Evolutionary conservation across 1,140 invertebrate species (phyloP), one percentile per base, ranked within the genome.

Genomic region (Whitmania pigra): DNA sequence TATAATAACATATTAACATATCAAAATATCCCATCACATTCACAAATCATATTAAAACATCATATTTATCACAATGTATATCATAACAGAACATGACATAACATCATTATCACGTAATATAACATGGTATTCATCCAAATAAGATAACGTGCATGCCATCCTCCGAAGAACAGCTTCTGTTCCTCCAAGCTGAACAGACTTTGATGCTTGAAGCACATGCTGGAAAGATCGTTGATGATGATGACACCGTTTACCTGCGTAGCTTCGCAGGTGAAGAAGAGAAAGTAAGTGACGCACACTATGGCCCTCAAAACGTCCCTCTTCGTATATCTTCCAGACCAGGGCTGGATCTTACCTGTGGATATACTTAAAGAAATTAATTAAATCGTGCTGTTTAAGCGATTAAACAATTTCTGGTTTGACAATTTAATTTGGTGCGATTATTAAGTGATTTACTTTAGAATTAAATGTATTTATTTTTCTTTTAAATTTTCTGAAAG

Each of bases 81-180:
- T n/a, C n/a, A n/a, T n/a, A n/a, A n/a, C n/a, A n/a, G n/a, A n/a
- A n/a, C n/a, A n/a, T 25, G 9, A n/a, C 9, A 20, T 57, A 3
- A 20, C 9, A 25, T 57, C 55, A n/a, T 25, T 3, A 25, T 57
- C 55, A 57, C n/a, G n/a, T 25, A 31, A 31, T 27, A 49, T 49
- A 4, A 49, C 15, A 49, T 36, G 2, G 6, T 36, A 49, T 49
- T 49, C 43, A 49, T 49, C 9, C 11, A 31, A 31, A 31, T 1
- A 63, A 27, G 11, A 7, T 68, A 36, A 53, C 73, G 67, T 25
- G 72, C 73, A 40, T 74, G 73, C 73, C 70, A 72, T 29, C 72
- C 63, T 20, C 66, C 40, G 31, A 31, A 36, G 31, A 74, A 72
- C 36, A 29, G 36, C 36, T 53, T 71, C 70, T 27, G 53, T 9